phyloP scores from a whole-genome alignment of 2,888 invertebrate genomes.

The Drosophila pseudotalamancana region DNA sequence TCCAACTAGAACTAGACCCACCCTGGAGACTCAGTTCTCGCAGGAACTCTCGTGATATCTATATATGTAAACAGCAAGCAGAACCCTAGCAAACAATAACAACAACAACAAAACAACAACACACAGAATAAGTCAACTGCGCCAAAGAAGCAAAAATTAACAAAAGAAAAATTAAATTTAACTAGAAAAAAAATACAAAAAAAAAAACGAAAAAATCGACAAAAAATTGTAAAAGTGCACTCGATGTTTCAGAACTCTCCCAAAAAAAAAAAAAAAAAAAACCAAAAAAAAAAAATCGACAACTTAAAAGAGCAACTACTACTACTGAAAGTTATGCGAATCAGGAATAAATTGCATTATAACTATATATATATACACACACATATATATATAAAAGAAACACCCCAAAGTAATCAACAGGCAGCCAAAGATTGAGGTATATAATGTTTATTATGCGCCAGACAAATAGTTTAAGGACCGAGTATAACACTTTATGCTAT shows the following conservation, averaged over 20 bases:
- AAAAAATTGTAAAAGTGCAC: slow-evolving; percentile 73
- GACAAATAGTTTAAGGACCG: slow-evolving; percentile 58
- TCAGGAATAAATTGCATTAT: slow-evolving; percentile 63
- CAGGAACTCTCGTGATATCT: slow-evolving; percentile 85
- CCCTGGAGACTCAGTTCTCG: slow-evolving; percentile 85
- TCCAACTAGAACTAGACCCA: slow-evolving; percentile 84
- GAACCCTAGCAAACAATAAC: slow-evolving; percentile 49
- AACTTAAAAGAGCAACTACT: slow-evolving; percentile 36
- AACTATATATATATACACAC: slow-evolving; percentile 44
- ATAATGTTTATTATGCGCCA: slow-evolving; percentile 43
- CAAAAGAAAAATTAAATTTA: slow-evolving; percentile 47
- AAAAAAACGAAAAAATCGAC: slow-evolving; percentile 48
- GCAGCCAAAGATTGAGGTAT: slow-evolving; percentile 52
- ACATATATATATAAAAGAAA: slow-evolving; percentile 5
- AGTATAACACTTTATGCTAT: slow-evolving; percentile 37
- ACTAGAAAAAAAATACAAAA: slow-evolving; percentile 29
- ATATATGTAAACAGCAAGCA: slow-evolving; percentile 83
- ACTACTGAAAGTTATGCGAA: slow-evolving; percentile 53
- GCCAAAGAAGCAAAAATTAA: slow-evolving; percentile 65
- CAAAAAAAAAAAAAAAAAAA: slow-evolving; percentile 8
- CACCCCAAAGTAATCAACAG: slow-evolving; percentile 45
- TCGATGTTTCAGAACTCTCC: slow-evolving; percentile 67
- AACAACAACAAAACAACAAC: too few relatives aligned
- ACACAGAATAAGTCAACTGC: slow-evolving; percentile 61
- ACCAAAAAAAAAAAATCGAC: slow-evolving; percentile 31